Evolutionary conservation across 2,888 invertebrate species (phyloP), one percentile per base, ranked within the genome.

Genomic region (Drosophila mayaguana): DNA sequence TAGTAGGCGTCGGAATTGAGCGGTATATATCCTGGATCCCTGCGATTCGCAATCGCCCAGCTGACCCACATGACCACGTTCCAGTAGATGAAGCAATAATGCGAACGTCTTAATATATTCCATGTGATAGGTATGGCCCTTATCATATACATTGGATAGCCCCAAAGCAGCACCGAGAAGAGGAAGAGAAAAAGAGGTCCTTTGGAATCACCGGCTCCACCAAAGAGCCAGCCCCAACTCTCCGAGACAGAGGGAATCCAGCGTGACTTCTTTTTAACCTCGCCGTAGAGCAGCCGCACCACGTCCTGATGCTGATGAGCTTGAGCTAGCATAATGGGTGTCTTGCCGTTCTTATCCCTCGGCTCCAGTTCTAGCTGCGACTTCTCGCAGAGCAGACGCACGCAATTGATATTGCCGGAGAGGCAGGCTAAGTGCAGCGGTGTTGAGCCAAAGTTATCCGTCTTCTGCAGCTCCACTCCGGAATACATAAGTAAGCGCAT

Each of bases 41-140:
- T 95, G 20, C 97, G 95, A 90, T 97, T 98, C 6, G 98, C 97
- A 54, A 97, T 96, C 63, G 97, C 95, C 96, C 98, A 97, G 87
- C 97, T 97, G 12, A 98, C 93, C 98, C 98, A 98, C 98, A 98
- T 98, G 12, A 97, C 95, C 7, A 95, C 94, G 92, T 98, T 98
- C 96, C 97, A 96, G 89, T 97, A 96, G 75, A 98, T 95, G 92
- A 98, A 98, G 89, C 97, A 96, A 88, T 98, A 97, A 92, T 98
- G 98, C 0, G 97, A 97, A 0, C 96, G 95, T 1, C 97, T 94
- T 45, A 98, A 93, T 9, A 97, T 95, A 91, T 97, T 96, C 98
- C 98, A 98, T 0, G 98, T 98, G 46, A 97, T 94, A 1, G 98
- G 98, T 75, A 98, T 95, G 84, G 97, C 97, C 93, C 96, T 95